Conservation (phyloP, 2,888 invertebrate species). For the Cantharis lateralis region DNA sequence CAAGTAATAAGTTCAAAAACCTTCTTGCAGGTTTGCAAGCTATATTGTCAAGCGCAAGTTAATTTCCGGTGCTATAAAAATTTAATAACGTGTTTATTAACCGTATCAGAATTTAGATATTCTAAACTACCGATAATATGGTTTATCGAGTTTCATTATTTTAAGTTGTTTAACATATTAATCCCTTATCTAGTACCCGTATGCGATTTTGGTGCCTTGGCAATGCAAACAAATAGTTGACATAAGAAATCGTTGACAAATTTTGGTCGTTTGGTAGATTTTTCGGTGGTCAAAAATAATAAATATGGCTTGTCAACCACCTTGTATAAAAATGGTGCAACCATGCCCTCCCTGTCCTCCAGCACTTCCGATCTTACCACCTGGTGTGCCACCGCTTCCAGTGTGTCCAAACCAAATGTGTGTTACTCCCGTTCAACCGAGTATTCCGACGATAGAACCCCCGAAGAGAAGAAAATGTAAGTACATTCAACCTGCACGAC, state of each 20-base stretch:
- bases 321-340: not conserved
- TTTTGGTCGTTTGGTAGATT: not conserved
- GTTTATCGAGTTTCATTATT: too few species aligned
- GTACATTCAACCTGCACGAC: constrained; percentile 23
- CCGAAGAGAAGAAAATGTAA: constrained; percentile 12
- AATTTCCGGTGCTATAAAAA: not conserved
- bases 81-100: not conserved
- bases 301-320: not conserved
- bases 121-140: too few species aligned
- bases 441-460: constrained; percentile 19
- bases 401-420: constrained; percentile 33
- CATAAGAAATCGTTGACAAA: not conserved
- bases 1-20: not conserved
- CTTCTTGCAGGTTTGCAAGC: not conserved
- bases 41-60: not conserved
- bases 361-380: constrained; percentile 25
- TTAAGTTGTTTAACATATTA: too few species aligned
- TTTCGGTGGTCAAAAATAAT: not conserved
- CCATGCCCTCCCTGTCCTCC: constrained; percentile 1
- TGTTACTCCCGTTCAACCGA: constrained; percentile 43
- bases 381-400: constrained; percentile 18
- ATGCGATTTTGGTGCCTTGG: not conserved
- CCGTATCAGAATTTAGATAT: too few species aligned
- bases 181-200: not conserved
- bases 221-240: not conserved